Evolutionary conservation across 2,888 invertebrate species (phyloP), one percentile per base, ranked within the genome.

Genomic region (Volucella bombylans): DNA sequence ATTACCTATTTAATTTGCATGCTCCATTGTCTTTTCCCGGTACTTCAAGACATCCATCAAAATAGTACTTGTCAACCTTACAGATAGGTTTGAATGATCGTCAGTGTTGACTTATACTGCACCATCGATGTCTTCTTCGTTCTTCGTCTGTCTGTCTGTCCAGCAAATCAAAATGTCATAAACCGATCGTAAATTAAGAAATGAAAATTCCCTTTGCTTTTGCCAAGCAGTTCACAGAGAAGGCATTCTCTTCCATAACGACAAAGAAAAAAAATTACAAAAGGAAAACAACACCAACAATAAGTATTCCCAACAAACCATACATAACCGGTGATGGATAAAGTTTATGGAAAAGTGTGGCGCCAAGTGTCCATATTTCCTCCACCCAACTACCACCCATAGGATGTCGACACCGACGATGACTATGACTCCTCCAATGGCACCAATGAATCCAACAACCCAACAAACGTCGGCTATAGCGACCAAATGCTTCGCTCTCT

Each of bases 331-430:
- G 76, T 85, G 85, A 85, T 85, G 85, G 85, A 85, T 81, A 85
- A 85, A 85, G 81, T 85, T 85, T 85, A 85, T 85, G 81, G 85
- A 81, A 85, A 85, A 85, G 85, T 77, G 85, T 85, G 85, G 85
- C 85, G 85, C 85, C 81, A 85, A 85, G 81, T 85, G 85, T 85
- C 85, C 85, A 85, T 85, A 80, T 81, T 81, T 85, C 85, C 85
- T 85, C 76, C 72, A 76, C 71, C 85, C 85, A 77, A 77, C 76
- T 72, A 54, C 85, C 85, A 85, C 85, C 85, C 81, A 85, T 72
- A 72, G 85, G 85, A 85, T 85, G 85, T 81, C 85, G 76, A 77
- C 76, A 76, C 43, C 41, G 81, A 81, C 43, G 59, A 54, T 62
- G 41, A 54, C 61, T 54, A 78, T 77, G 72, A 71, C 72, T 81